Conservation (phyloP, 2,113 vertebrate species). For the Barbus barbus region DNA sequence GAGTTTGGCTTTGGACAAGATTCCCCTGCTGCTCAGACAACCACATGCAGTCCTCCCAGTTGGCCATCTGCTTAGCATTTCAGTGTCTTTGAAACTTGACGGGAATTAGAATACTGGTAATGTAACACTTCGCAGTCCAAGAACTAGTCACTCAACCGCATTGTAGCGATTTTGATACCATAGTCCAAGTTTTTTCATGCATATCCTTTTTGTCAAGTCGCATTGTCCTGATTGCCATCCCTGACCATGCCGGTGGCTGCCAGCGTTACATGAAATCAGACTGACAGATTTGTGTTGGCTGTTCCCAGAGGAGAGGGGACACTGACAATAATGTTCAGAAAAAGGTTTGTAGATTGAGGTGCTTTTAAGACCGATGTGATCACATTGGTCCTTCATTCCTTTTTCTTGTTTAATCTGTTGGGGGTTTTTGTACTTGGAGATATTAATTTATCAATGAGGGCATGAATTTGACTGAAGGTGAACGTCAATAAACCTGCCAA, state of each 20-base stretch:
- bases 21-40: slow-evolving; percentile 69
- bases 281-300: slow-evolving; percentile 60
- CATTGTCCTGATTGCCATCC: slow-evolving; percentile 24
- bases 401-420: background rate
- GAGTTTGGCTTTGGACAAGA: slow-evolving; percentile 72
- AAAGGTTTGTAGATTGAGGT: slow-evolving; percentile 31
- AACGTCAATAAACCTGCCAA: background rate
- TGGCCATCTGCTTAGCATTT: slow-evolving; percentile 74
- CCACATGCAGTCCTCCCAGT: slow-evolving; percentile 65
- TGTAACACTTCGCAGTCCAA: slow-evolving; percentile 71
- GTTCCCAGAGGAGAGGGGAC: slow-evolving; percentile 44
- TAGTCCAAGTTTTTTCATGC: slow-evolving; percentile 58
- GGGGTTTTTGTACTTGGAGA: background rate
- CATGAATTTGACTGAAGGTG: background rate
- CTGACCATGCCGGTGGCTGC: slow-evolving; percentile 2
- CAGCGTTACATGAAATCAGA: slow-evolving; percentile 26
- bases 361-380: slow-evolving; percentile 19
- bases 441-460: too few relatives aligned
- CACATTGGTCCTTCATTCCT: background rate
- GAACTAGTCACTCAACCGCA: slow-evolving; percentile 60
- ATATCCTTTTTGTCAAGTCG: slow-evolving; percentile 1
- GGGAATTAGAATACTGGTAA: slow-evolving; percentile 70
- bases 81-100: slow-evolving; percentile 63
- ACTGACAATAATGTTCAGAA: slow-evolving; percentile 11
- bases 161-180: slow-evolving; percentile 60